Conservation (phyloP, 2,113 vertebrate species). For the Athene cunicularia region DNA sequence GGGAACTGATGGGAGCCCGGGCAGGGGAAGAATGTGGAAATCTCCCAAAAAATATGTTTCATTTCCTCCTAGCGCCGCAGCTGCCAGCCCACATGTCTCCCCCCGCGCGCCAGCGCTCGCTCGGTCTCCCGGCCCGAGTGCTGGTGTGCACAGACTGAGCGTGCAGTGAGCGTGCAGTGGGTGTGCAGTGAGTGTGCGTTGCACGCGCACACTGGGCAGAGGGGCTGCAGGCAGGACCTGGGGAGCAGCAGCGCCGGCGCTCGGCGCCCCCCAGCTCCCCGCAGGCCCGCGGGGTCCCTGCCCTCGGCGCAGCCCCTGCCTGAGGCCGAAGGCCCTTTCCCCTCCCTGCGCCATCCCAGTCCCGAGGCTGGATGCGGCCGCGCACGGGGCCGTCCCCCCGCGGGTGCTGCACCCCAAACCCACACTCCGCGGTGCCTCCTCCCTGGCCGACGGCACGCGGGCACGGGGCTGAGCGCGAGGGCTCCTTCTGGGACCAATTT, state of each 20-base stretch:
- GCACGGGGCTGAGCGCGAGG: not conserved
- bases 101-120: rapidly evolving
- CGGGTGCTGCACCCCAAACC: not conserved
- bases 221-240: not conserved
- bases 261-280: rapidly evolving
- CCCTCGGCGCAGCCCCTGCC: not conserved
- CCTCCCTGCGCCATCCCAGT: rapidly evolving
- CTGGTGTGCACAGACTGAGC: not conserved
- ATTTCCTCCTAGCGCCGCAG: not conserved
- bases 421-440: not conserved
- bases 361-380: not conserved
- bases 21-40: not conserved
- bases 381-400: not conserved
- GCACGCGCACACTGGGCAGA: rapidly evolving
- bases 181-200: not conserved
- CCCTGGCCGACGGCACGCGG: not conserved
- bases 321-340: not conserved
- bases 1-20: not conserved
- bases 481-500: slow-evolving; percentile 36
- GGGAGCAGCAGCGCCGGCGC: not conserved
- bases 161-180: not conserved
- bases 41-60: not conserved
- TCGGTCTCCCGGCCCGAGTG: not conserved
- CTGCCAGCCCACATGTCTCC: not conserved
- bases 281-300: rapidly evolving